These are phyloP conservation scores for Anabacerthia variegaticeps DNA, from an alignment of 2,797 vertebrate species.

Conservation along the genomic window DNA sequence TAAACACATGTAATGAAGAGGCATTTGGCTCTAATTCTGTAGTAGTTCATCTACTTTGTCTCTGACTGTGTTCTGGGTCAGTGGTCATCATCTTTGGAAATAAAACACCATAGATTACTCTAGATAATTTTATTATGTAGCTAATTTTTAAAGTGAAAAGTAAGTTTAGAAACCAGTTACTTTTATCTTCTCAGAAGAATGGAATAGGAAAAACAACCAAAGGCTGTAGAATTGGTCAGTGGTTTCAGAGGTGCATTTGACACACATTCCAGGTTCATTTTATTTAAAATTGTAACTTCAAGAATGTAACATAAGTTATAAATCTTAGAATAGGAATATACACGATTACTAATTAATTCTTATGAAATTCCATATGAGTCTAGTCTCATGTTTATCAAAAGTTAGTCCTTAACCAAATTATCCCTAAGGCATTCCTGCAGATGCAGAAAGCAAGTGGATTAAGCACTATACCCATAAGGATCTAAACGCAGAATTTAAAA, in stretches of 20 bases:
- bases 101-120: not conserved
- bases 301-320: not conserved
- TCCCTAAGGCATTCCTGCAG: not conserved
- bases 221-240: not conserved
- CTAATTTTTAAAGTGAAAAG: not conserved
- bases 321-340: not conserved
- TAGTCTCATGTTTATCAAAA: not conserved
- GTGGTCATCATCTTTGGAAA: not conserved
- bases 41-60: not conserved
- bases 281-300: not conserved
- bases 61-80: not conserved
- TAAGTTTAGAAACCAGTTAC: not conserved
- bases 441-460: not conserved
- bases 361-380: not conserved
- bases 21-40: not conserved
- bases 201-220: not conserved
- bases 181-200: not conserved
- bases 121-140: not conserved
- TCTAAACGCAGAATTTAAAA: not conserved
- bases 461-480: not conserved
- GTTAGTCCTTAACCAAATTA: not conserved
- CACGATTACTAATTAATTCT: not conserved
- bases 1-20: conserved; percentile 13
- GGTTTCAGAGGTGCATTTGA: not conserved
- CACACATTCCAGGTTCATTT: not conserved